Base-by-base conservation (phyloP, 2,888 invertebrate genomes). In the Cephonodes hylas region DNA sequence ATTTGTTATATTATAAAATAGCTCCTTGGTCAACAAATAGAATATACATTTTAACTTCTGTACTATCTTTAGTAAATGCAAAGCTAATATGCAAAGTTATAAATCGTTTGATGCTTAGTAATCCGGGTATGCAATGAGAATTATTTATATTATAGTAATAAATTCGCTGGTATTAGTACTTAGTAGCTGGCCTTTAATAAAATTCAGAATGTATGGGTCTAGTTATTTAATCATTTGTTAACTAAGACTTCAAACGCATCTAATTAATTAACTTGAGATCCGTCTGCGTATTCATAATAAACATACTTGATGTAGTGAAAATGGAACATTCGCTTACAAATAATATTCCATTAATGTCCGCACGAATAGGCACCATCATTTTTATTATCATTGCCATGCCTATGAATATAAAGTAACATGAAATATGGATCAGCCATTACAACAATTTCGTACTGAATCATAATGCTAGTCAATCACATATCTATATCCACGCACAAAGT, bases 401-500 rank as follows among this genome's bases (percentile, higher is more conserved):
- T n/a, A 38, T 38, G 38, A 38, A 38, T 38, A 38, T 1, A 13
- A 38, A n/a, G 7, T 34, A 3, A 44, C 20, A 20, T 20, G 8
- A 42, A 44, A 20, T 44, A 18, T 20, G 1, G 8, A 10, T 44
- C 10, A 20, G 10, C 44, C 10, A 8, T 7, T 20, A 18, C 20
- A 2, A 44, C 18, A 22, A 44, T 20, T 44, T 18, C 20, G 44
- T 25, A 25, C 46, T 46, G 23, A 48, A 31, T 53, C 31, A 53
- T 53, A 15, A 34, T 38, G 18, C 18, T 38, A n/a, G 46, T 48
- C 22, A 34, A 38, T 25, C 48, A 25, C 18, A 42, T 42, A 59
- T 46, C 38, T 46, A 42, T 18, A 62, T 42, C 67, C 68, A 69
- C 69, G 66, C 72, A 71, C 69, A 63, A 63, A 63, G 45, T 63